phyloP scores from a whole-genome alignment of 2,888 invertebrate genomes.

The Mesopsocus fuscifrons region DNA sequence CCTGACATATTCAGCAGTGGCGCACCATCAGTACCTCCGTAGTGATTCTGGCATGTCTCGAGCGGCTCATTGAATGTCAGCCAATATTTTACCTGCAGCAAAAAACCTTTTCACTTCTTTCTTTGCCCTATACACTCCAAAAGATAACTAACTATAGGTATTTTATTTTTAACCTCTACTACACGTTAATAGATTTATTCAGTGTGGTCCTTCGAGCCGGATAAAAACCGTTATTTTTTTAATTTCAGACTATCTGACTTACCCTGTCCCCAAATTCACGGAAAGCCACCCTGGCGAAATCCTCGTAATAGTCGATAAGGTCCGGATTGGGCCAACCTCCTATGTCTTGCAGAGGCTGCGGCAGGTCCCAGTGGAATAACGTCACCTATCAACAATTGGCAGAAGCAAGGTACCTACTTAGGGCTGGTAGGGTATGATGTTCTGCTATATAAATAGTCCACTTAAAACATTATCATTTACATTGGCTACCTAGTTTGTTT shows the following conservation, averaged over 20 bases:
- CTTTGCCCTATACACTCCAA: too few species aligned
- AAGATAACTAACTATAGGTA: too few species aligned
- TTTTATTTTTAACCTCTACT: too few species aligned
- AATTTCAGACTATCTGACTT: neutral
- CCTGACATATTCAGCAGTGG: constrained; percentile 19
- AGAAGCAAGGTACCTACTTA: too few species aligned
- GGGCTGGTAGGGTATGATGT: too few species aligned
- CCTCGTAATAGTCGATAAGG: constrained; percentile 40
- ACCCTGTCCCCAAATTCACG: constrained; percentile 31
- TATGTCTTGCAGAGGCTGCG: constrained; percentile 30
- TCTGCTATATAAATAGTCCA: too few species aligned
- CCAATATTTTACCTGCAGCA: constrained; percentile 24
- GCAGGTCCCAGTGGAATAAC: constrained; percentile 44
- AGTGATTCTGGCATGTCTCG: constrained; percentile 15
- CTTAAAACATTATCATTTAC: too few species aligned
- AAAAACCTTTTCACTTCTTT: too few species aligned
- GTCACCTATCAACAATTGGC: constrained; percentile 16
- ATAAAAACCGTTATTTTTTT: constrained; percentile 2
- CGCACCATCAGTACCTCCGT: constrained; percentile 13
- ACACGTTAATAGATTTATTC: neutral
- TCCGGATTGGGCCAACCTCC: constrained; percentile 48
- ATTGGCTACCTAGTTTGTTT: too few species aligned
- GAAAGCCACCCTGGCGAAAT: constrained; percentile 38
- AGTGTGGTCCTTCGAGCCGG: neutral
- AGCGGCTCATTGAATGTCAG: constrained; percentile 27